A percentile compares a stretch with the other conserved stretches of the same genome.
Evolutionary conservation across 2,888 invertebrate genomes (phyloP).

Genomic region (Biston betularia): DNA sequence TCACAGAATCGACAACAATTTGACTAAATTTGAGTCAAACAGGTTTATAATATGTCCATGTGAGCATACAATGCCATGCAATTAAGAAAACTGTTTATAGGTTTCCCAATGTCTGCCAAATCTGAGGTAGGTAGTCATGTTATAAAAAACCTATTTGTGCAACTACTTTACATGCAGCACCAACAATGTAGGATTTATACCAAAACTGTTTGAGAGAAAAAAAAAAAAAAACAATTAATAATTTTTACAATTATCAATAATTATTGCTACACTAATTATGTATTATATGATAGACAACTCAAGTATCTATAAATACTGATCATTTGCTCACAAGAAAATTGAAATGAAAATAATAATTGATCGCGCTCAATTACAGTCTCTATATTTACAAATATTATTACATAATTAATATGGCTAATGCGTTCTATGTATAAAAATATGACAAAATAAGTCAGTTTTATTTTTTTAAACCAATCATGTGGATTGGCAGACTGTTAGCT

Average conservation of each 20-base stretch:
- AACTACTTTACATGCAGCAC: constrained; percentile 58
- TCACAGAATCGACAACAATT: background rate
- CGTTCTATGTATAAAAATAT: constrained; percentile 63
- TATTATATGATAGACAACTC: constrained; percentile 47
- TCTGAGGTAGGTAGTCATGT: constrained; percentile 82
- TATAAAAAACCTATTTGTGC: constrained; percentile 66
- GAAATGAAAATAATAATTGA: constrained; percentile 48
- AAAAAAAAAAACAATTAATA: constrained; percentile 40
- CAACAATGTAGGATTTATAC: constrained; percentile 47
- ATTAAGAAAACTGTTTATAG: constrained; percentile 37
- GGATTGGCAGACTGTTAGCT: constrained; percentile 60
- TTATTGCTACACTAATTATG: constrained; percentile 44
- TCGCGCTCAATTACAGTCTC: constrained; percentile 47
- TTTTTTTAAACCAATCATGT: constrained; percentile 54
- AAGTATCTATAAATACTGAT: constrained; percentile 54
- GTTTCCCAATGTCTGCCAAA: constrained; percentile 73
- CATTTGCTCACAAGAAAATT: constrained; percentile 50
- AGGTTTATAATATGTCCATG: background rate
- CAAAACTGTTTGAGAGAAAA: background rate
- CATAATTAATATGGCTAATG: constrained; percentile 63
- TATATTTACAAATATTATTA: constrained; percentile 72
- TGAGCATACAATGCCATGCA: constrained; percentile 34
- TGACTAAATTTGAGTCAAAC: background rate
- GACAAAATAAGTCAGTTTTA: constrained; percentile 40
- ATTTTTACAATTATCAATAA: constrained; percentile 30